phyloP scores from a whole-genome alignment of 2,113 vertebrate genomes.

The Petroica traversi region DNA sequence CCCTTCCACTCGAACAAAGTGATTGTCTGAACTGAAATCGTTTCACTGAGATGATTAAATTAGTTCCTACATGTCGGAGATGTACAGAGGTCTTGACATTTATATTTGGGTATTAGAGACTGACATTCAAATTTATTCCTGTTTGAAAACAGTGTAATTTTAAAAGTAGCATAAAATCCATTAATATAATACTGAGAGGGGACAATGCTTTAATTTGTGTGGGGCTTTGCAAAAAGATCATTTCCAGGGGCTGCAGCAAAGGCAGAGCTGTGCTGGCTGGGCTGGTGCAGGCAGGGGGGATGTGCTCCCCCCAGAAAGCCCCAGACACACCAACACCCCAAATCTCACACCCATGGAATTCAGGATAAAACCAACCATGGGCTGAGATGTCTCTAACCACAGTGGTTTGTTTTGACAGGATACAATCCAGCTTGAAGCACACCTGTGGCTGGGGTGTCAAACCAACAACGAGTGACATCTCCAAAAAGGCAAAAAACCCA shows the following conservation, averaged over 20 bases:
- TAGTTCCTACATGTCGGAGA: conserved; percentile 45
- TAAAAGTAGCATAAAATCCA: conserved; percentile 49
- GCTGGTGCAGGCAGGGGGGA: background rate
- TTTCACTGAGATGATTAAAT: conserved; percentile 65
- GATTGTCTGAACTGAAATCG: conserved; percentile 51
- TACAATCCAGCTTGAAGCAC: background rate
- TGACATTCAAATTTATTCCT: conserved; percentile 54
- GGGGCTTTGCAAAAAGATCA: background rate
- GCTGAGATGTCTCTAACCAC: background rate
- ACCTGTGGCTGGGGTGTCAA: background rate
- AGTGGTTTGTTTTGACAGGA: background rate
- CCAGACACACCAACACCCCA: background rate
- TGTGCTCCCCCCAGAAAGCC: background rate
- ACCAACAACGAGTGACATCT: fast-evolving
- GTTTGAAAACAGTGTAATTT: conserved; percentile 59
- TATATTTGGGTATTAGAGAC: conserved; percentile 45
- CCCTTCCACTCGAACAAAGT: conserved; percentile 46
- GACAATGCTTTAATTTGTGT: background rate
- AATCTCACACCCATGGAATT: background rate
- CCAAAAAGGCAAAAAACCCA: background rate
- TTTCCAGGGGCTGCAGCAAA: background rate
- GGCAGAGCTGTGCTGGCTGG: background rate
- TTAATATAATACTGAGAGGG: conserved; percentile 13
- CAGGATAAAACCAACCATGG: background rate
- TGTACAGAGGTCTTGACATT: conserved; percentile 63